Base-by-base conservation (phyloP, 2,888 invertebrate genomes). In the Acanthosepion pharaonis region DNA sequence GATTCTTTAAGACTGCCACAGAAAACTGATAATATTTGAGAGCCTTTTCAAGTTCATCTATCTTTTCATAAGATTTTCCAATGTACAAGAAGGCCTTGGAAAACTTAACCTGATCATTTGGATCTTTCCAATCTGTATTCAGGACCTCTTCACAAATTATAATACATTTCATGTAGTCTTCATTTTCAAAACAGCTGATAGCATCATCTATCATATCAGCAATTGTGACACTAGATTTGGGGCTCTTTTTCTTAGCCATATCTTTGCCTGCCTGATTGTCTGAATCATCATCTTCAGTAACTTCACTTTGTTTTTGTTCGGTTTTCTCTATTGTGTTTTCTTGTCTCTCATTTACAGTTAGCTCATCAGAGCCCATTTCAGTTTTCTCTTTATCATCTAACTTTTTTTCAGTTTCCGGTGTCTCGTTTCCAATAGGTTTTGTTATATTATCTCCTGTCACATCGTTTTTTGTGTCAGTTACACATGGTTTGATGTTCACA, bases 21-120 rank as follows among this genome's bases (percentile, higher is more conserved):
- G 93, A 93, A 51, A 53, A 93, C 18, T 93, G 51, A 93, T 93
- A 93, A 20, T n/a, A 51, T 53, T 93, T 93, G 25, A 93, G 28
- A 8, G 93, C 49, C n/a, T 93, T 93, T 53, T 93, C 93, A n/a
- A 93, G 53, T 1, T 93, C 93, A 53, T 93, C 33, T 42, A n/a
- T 18, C n/a, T 93, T 51, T 93, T 93, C 93, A 93, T 93, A 93
- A n/a, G 51, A 49, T 93, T 93, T 93, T 18, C 51, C 93, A 42
- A 93, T 18, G n/a, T 53, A 53, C 18, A 53, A 51, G 49, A 53
- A 93, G n/a, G 49, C 53, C 9, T 8, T 53, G 6, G 93, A 28
- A 49, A 93, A 49, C 18, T 28, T 93, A 1, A 53, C n/a, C 25
- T 53, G 49, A 18, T 93, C 93, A 25, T n/a, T n/a, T 11, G n/a